Evolutionary conservation across 2,888 invertebrate species (phyloP).

Genomic region (Charanyca ferruginea): DNA sequence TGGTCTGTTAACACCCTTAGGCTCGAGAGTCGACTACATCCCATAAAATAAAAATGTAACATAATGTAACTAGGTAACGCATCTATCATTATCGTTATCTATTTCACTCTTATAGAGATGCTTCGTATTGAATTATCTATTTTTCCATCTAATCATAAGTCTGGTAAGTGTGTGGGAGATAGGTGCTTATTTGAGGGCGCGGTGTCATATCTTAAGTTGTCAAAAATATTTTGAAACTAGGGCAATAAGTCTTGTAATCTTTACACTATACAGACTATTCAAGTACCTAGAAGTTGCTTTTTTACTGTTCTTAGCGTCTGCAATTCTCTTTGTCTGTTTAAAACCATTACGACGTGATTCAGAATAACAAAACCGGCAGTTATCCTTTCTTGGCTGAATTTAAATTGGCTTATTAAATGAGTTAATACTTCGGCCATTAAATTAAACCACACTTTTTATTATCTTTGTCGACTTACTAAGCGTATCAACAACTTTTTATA

Average conservation of each 20-base stretch:
- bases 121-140: constrained; percentile 5
- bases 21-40: too few species aligned
- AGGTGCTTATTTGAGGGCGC: not conserved
- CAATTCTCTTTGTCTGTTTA: constrained; percentile 14
- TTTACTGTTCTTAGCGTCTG: not conserved
- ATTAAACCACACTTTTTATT: not conserved
- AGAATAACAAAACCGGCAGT: constrained; percentile 2
- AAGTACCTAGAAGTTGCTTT: not conserved
- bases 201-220: not conserved
- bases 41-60: not conserved
- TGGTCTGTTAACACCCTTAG: too few species aligned
- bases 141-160: constrained; percentile 23
- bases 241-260: constrained; percentile 5
- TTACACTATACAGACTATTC: too few species aligned
- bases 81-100: constrained; percentile 23
- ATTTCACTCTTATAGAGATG: constrained; percentile 31
- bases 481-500: not conserved
- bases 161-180: not conserved
- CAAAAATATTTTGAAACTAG: constrained; percentile 19
- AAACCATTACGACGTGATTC: not conserved
- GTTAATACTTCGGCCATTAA: not conserved
- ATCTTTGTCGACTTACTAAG: not conserved
- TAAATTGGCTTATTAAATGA: constrained; percentile 17
- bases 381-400: not conserved
- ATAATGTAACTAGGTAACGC: not conserved